Base-by-base conservation (phyloP, 1,140 invertebrate genomes). In the Papilio machaon region DNA sequence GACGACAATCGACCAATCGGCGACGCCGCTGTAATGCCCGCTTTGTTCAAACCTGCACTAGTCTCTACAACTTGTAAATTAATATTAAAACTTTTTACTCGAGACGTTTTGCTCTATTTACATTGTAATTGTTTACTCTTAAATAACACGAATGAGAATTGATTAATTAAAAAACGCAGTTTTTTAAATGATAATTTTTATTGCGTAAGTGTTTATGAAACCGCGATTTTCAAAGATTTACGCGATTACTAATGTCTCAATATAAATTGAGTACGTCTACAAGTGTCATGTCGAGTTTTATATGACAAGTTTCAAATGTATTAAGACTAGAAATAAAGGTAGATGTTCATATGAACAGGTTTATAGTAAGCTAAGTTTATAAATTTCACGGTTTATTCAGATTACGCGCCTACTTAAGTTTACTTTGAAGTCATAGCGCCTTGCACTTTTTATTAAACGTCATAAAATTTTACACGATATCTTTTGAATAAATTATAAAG, bases 81-180 rank as follows among this genome's bases (percentile, higher is more conserved):
- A 17, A 64, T 64, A 43, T 43, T 43, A 19, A 78, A 35, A 58
- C 35, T 58, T 19, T 58, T 54, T 60, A 46, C 76, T 74, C 54
- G 23, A 30, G 73, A 60, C 49, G 46, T 82, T 82, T 82, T 82
- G 74, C 77, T 85, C 90, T 89, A 88, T 87, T 85, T 67, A 73
- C 73, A 76, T 54, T 54, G 13, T 73, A 43, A 10, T 52, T 76
- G n/a, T 19, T 76, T 30, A 11, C 64, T 76, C 19, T 74, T 74
- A 47, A 74, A 23, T 74, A 70, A 0, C 0, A 11, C 23, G 60
- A 70, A 38, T 38, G 30, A 30, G 60, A 70, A 70, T 70, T 67
- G 23, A 10, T 67, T 38, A 70, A 1, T 64, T 15, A 70, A 23
- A 70, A 64, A 15, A 30, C 15, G 15, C 10, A 52, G 0, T 30